phyloP scores from a whole-genome alignment of 2,113 vertebrate species.

The Accipiter cooperii region DNA sequence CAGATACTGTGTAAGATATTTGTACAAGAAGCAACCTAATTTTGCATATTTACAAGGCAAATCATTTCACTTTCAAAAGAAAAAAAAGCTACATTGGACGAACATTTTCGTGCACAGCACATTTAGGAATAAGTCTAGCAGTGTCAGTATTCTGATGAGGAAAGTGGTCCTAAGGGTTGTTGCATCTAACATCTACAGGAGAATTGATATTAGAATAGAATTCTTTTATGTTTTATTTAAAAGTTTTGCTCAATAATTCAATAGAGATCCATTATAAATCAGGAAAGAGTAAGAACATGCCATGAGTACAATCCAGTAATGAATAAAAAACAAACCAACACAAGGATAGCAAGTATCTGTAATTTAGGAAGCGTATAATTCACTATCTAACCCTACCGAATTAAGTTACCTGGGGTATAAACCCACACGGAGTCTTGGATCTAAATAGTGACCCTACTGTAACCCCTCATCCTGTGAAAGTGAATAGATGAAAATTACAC shows the following conservation, averaged over 20 bases:
- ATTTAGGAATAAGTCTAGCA: background rate
- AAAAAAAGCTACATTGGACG: background rate
- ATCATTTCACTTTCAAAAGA: background rate
- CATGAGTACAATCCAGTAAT: slow-evolving; percentile 20
- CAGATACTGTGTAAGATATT: background rate
- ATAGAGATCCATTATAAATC: slow-evolving; percentile 55
- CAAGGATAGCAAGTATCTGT: background rate
- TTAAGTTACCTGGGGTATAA: background rate
- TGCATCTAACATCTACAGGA: slow-evolving; percentile 20
- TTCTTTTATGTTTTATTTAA: slow-evolving; percentile 67
- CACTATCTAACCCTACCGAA: background rate
- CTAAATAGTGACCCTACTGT: background rate
- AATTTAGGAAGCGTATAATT: background rate
- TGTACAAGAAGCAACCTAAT: background rate
- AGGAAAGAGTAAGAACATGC: slow-evolving; percentile 27
- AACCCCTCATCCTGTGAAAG: background rate
- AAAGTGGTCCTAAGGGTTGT: slow-evolving; percentile 28
- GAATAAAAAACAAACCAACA: background rate
- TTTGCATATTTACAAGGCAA: slow-evolving; percentile 16
- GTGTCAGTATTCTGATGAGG: slow-evolving; percentile 26
- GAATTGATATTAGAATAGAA: slow-evolving; percentile 41
- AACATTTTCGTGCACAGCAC: background rate
- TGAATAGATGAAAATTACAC: background rate
- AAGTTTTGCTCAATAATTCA: slow-evolving; percentile 65
- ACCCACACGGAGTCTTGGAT: background rate